phyloP scores from a whole-genome alignment of 1,140 invertebrate species.

The Nebria ingens region DNA sequence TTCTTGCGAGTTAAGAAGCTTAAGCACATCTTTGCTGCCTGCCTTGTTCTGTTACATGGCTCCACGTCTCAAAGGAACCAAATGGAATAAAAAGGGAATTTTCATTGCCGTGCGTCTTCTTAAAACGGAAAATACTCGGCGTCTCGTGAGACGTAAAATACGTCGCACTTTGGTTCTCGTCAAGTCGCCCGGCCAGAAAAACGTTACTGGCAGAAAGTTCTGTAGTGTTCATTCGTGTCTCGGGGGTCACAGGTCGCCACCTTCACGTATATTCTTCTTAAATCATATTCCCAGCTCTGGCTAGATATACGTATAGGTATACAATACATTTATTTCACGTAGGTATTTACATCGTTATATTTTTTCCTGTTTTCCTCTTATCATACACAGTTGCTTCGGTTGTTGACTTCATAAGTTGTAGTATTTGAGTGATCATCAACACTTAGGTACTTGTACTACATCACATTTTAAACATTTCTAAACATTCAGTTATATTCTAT shows the following conservation, averaged over 20 bases:
- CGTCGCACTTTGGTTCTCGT: slow-evolving; percentile 3
- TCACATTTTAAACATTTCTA: too few species aligned
- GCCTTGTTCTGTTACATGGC: slow-evolving; percentile 2
- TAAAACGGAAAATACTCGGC: slow-evolving; percentile 5
- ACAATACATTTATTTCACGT: too few species aligned
- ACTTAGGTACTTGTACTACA: too few species aligned
- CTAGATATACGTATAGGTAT: too few species aligned
- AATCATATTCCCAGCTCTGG: too few species aligned
- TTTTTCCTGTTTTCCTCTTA: too few species aligned
- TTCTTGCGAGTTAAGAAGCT: slow-evolving; percentile 3
- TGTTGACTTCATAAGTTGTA: too few species aligned
- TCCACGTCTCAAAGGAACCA: neutral
- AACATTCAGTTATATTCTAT: too few species aligned
- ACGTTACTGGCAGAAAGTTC: neutral
- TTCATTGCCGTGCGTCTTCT: neutral
- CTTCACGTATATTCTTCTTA: too few species aligned
- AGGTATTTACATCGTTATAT: too few species aligned
- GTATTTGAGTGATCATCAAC: too few species aligned
- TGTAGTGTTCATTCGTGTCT: neutral
- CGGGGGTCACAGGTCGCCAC: neutral
- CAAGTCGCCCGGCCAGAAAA: slow-evolving; percentile 1
- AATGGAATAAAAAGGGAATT: slow-evolving; percentile 7
- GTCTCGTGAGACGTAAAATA: slow-evolving; percentile 1
- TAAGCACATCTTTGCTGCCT: neutral
- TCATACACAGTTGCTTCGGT: too few species aligned